Evolutionary conservation across 2,113 vertebrate species (phyloP), one percentile per base, ranked within the genome.

Genomic region (Nothocercus nigrocapillus): DNA sequence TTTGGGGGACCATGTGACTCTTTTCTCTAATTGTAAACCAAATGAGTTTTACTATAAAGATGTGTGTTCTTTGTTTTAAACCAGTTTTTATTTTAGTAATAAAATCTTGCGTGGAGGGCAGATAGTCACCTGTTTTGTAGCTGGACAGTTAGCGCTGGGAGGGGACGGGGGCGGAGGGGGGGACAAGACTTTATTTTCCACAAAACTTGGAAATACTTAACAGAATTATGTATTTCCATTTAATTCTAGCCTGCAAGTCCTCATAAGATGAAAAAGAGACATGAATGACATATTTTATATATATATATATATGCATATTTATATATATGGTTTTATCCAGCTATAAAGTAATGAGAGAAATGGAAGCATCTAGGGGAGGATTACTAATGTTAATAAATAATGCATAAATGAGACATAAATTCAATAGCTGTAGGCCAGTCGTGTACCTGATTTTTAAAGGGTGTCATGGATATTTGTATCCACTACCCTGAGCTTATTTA

Each of bases 11-110:
- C 96, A 97, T 97, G 97, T 97, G 97, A 97, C 98, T 98, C 98
- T 98, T 98, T 98, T 98, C 98, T 98, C 97, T 98, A 96, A 98
- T 96, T 98, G 97, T 98, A 96, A 98, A 98, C 97, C 97, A 97
- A 98, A 97, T 91, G 96, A 97, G 97, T 98, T 98, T 98, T 97
- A 94, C 97, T 97, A 98, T 97, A 97, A 98, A 98, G 94, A 97
- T 89, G 94, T 97, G 97, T 98, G 97, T 97, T 97, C 97, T 97
- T 98, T 98, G 96, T 96, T 98, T 97, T 97, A 96, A 97, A 97
- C 96, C 73, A 91, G 94, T 94, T 95, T 95, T 97, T 97, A 96
- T 94, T 96, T 97, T 97, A 98, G 96, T 92, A 96, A 93, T 95
- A 97, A 95, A 96, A 96, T 85, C 95, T 94, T 80, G 63, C 95